Evolutionary conservation across 2,797 vertebrate genomes (phyloP).

Genomic region (Alfaro cultratus): DNA sequence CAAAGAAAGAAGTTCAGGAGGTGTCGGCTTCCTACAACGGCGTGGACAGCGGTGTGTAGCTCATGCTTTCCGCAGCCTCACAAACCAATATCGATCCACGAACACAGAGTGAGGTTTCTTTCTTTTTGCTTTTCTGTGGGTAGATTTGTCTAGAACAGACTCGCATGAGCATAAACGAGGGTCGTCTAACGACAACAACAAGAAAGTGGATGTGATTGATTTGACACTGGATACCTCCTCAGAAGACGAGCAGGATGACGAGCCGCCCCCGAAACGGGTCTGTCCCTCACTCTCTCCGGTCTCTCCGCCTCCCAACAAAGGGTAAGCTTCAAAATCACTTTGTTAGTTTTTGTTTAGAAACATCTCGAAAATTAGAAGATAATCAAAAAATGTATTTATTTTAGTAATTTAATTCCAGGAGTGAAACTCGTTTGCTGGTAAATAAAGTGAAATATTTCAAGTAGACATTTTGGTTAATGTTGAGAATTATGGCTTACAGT

Average conservation of each 20-base stretch:
- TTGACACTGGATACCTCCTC: slow-evolving; percentile 97
- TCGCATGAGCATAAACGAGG: slow-evolving; percentile 86
- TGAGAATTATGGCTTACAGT: neutral
- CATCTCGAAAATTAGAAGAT: neutral
- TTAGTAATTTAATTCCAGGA: neutral
- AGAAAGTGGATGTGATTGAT: slow-evolving; percentile 96
- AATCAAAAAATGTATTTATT: neutral
- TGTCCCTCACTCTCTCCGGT: slow-evolving; percentile 93
- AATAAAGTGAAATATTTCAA: neutral
- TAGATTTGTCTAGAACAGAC: slow-evolving; percentile 86
- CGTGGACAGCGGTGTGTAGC: slow-evolving; percentile 85
- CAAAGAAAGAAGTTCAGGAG: slow-evolving; percentile 95
- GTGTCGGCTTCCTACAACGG: slow-evolving; percentile 91
- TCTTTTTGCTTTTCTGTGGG: slow-evolving; percentile 4
- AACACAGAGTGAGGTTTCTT: slow-evolving; percentile 5
- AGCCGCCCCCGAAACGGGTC: slow-evolving; percentile 89
- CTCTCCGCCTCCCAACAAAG: slow-evolving; percentile 89
- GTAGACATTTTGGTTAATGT: neutral
- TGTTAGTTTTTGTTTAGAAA: neutral
- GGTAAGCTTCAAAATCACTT: slow-evolving; percentile 76
- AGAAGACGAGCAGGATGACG: slow-evolving; percentile 94
- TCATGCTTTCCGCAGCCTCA: neutral
- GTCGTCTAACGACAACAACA: slow-evolving; percentile 83
- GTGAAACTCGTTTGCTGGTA: neutral
- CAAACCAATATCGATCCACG: neutral